These are phyloP conservation scores for Meandrusa payeni DNA, from an alignment of 2,888 invertebrate species.

Conservation along the genomic window DNA sequence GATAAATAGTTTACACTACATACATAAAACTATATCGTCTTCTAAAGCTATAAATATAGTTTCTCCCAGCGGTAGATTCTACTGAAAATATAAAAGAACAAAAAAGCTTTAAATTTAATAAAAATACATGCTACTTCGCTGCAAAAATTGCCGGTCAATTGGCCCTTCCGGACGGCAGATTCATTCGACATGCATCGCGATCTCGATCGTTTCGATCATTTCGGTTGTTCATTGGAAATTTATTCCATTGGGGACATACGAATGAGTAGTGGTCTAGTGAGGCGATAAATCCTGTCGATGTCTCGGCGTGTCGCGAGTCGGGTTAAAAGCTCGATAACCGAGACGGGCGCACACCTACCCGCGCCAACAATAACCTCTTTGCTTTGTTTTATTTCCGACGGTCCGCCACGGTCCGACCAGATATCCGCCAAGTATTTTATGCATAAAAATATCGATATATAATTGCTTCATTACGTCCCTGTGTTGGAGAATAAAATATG, in stretches of 20 bases:
- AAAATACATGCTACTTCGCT: constrained; percentile 7
- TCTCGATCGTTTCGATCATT: constrained; percentile 55
- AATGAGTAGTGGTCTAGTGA: constrained; percentile 77
- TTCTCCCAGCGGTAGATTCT: too few relatives aligned
- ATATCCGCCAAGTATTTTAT: constrained; percentile 78
- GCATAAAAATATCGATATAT: constrained; percentile 82
- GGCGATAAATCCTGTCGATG: constrained; percentile 76
- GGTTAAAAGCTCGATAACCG: constrained; percentile 80
- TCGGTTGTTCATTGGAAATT: constrained; percentile 63
- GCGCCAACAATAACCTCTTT: constrained; percentile 72
- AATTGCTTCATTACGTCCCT: constrained; percentile 81
- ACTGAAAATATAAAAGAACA: background rate
- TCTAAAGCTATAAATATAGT: too few relatives aligned
- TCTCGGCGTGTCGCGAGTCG: constrained; percentile 76
- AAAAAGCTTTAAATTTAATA: background rate
- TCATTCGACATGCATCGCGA: constrained; percentile 33
- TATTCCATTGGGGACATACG: constrained; percentile 72
- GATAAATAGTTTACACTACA: too few relatives aligned
- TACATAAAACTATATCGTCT: too few relatives aligned
- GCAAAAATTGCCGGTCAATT: constrained; percentile 25
- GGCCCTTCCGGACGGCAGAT: constrained; percentile 22
- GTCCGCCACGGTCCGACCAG: constrained; percentile 59
- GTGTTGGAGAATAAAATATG: constrained; percentile 80
- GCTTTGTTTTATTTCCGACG: constrained; percentile 75
- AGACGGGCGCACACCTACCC: constrained; percentile 73